Base-by-base conservation (phyloP, 2,113 vertebrate species). In the Thymallus thymallus region DNA sequence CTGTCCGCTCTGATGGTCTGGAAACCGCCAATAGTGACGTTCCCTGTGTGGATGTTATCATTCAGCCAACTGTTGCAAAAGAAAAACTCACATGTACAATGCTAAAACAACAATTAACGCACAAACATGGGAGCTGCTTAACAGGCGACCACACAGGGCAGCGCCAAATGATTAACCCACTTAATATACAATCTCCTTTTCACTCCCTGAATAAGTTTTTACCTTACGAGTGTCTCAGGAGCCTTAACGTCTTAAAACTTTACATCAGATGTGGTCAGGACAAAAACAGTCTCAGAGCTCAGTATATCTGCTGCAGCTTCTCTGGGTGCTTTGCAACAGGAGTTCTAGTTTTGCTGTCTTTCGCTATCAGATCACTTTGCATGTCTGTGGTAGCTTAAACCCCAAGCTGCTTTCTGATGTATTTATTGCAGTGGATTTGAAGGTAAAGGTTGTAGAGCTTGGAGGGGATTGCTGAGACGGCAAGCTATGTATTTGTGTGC, bases 381-480 rank as follows among this genome's bases (percentile, higher is more conserved):
- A 77, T 83, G 78, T 7, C 29, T 60, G 29, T 16, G 12, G 26
- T 32, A 30, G 61, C 65, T 73, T 62, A 88, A 89, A 72, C 86
- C 82, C 74, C 26, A 58, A 65, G 73, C 80, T 83, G 73, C 82
- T 86, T 79, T 85, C 73, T 84, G 85, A 88, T 91, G 87, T 89
- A 82, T 88, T 87, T 84, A 86, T 89, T 18, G 48, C 48, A 18
- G 51, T 65, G 48, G 45, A 58, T 88, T 83, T 82, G 77, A 87
- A 89, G 80, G 81, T 78, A 87, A 85, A 88, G 85, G 85, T 87
- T 85, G 77, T 22, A 24, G 41, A 24, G 23, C 20, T 70, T 63
- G 13, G 5, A 77, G 80, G 51, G 77, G 73, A 88, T 76, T 85
- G 82, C 88, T 86, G 83, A 88, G 83, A 81, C 51, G 61, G 77